These are phyloP conservation scores for Cephus sareptanus DNA, from an alignment of 2,888 invertebrate genomes.

Conservation along the genomic window DNA sequence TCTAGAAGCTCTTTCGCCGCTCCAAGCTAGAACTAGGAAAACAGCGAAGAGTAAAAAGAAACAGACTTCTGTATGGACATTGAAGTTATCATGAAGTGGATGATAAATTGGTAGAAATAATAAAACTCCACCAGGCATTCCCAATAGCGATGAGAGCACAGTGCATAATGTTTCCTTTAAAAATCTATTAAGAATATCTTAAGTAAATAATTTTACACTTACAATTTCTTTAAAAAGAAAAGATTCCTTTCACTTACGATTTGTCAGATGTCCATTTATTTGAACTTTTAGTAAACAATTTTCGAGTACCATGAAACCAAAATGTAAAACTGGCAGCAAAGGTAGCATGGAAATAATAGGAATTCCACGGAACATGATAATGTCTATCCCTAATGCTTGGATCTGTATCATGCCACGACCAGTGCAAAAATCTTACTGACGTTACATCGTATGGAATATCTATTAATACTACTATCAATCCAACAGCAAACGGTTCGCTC, in stretches of 20 bases:
- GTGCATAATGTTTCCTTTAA: conserved; percentile 69
- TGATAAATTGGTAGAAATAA: conserved; percentile 82
- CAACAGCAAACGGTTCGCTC: conserved; percentile 76
- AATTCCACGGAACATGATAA: conserved; percentile 88
- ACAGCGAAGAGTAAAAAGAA: conserved; percentile 74
- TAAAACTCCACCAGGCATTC: conserved; percentile 79
- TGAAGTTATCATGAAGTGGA: conserved; percentile 76
- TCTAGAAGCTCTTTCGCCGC: conserved; percentile 68
- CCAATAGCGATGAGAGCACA: conserved; percentile 72
- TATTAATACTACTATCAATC: conserved; percentile 76
- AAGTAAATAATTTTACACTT: not conserved
- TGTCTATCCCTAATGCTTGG: conserved; percentile 78
- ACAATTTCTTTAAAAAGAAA: conserved; percentile 4
- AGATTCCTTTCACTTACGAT: conserved; percentile 24
- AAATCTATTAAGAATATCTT: conserved; percentile 61
- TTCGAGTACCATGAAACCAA: conserved; percentile 73
- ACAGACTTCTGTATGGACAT: conserved; percentile 79
- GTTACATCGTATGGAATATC: conserved; percentile 86
- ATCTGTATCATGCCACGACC: conserved; percentile 87
- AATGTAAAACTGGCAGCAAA: conserved; percentile 80
- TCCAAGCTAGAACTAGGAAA: conserved; percentile 72
- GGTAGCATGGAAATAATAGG: conserved; percentile 83
- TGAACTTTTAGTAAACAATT: conserved; percentile 68
- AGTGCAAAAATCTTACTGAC: conserved; percentile 81
- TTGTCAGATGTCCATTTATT: conserved; percentile 69